Base-by-base conservation (phyloP, 2,888 invertebrate genomes). In the Serripes groenlandicus region DNA sequence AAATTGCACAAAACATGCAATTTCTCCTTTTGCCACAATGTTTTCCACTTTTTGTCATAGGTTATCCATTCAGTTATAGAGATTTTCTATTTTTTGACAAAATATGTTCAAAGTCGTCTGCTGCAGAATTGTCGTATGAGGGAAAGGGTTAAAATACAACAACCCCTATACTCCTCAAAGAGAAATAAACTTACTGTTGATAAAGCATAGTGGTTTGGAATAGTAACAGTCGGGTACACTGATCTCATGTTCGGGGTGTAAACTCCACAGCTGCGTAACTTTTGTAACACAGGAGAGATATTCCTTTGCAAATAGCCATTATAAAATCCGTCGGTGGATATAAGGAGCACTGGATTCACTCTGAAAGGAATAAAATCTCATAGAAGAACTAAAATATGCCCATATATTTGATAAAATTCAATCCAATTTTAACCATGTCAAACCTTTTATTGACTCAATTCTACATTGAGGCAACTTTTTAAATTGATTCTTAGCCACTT, bases 131-230 rank as follows among this genome's bases (percentile, higher is more conserved):
- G n/a, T n/a, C n/a, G n/a, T n/a, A n/a, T n/a, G n/a, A n/a, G n/a
- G n/a, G n/a, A n/a, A n/a, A n/a, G n/a, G n/a, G n/a, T n/a, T n/a
- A n/a, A n/a, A n/a, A n/a, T n/a, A n/a, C n/a, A n/a, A n/a, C n/a
- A n/a, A n/a, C n/a, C n/a, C n/a, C n/a, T n/a, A n/a, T n/a, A n/a
- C n/a, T n/a, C n/a, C n/a, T n/a, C 18, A 9, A 42, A 42, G 42
- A 42, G 42, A 42, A 11, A 42, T 42, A 18, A 42, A 71, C 91
- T 88, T 78, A 92, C 92, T 30, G 94, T 93, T 3, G 87, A 90
- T n/a, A 93, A 91, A 30, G 91, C 88, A 82, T 92, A 92, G 81
- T 93, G 93, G 81, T 93, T 93, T 7, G 93, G 93, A 81, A 92
- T 92, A 37, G 93, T 93, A 78, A 88, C 85, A 9, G 92, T 89